Evolutionary conservation across 2,113 vertebrate species (phyloP).

Genomic region (Conger conger): DNA sequence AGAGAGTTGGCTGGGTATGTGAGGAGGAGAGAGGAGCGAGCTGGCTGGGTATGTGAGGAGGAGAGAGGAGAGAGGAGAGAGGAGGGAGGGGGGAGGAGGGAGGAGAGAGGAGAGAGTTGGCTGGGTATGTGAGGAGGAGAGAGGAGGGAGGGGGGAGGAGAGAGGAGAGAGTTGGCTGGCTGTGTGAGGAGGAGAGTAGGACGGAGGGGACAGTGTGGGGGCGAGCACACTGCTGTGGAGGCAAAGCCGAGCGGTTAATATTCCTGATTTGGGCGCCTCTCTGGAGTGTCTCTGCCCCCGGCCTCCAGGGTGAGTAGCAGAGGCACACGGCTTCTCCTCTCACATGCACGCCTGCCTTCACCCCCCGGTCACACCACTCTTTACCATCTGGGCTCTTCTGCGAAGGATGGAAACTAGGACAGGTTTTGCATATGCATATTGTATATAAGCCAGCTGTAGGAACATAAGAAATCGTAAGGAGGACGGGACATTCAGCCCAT

Average conservation of each 20-base stretch:
- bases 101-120: too few relatives aligned
- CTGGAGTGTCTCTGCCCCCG: background rate
- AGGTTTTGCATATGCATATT: constrained; percentile 39
- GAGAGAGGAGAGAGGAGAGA: too few relatives aligned
- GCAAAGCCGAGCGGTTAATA: background rate
- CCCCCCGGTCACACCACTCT: constrained; percentile 17
- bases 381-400: constrained; percentile 20
- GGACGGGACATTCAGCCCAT: background rate
- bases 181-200: background rate
- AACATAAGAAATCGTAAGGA: background rate
- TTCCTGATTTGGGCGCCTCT: background rate
- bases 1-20: too few relatives aligned
- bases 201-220: background rate
- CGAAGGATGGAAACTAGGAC: constrained; percentile 34
- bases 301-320: background rate
- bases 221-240: background rate
- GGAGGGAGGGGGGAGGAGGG: background rate
- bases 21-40: too few relatives aligned
- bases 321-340: background rate
- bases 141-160: background rate
- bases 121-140: background rate
- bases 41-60: too few relatives aligned
- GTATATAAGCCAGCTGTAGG: background rate
- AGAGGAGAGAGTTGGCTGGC: background rate
- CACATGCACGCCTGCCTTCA: background rate